Evolutionary conservation across 2,797 vertebrate genomes (phyloP), one percentile per base, ranked within the genome.

Genomic region (Pterois miles): DNA sequence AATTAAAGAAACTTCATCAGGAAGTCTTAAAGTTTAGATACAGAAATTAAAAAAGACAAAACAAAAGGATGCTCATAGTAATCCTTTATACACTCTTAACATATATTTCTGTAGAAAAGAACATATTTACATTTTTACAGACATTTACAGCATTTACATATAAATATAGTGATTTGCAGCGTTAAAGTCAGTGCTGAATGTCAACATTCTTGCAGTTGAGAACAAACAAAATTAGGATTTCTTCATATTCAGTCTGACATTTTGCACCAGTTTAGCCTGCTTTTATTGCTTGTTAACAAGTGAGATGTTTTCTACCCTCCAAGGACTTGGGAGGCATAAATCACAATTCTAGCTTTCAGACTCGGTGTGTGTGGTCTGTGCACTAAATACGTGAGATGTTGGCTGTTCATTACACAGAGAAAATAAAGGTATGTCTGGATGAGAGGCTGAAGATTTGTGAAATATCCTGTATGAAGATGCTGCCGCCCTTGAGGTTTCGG

Each of bases 111-210:
- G 58, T 89, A 88, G 14, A 87, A 91, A 88, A 88, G 5, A 54
- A 66, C 36, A 46, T 31, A 85, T 88, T 80, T 84, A 88, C 76
- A 86, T 72, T 46, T 87, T 50, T 87, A 86, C 59, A 89, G 2
- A 33, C 5, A 18, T 14, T 4, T 14, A 87, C 78, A 91, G 23
- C 18, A 83, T 90, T 71, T 89, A 87, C 79, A 90, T 72, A 93
- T 93, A 91, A 90, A 93, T 91, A 93, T 53, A 77, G 8, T 14
- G 2, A 73, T 78, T 29, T 72, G 75, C 34, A 78, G 20, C 29
- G 31, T 31, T 52, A 36, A 58, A 70, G 43, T 65, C 73, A 73
- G 66, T 54, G 65, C 63, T 71, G 50, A 68, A 22, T 5, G 13
- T 56, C 25, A 23, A 29, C 20, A 53, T 29, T 5, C 57, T 50